phyloP scores from a whole-genome alignment of 2,888 invertebrate genomes.

The Xanthostigma xanthostigma region DNA sequence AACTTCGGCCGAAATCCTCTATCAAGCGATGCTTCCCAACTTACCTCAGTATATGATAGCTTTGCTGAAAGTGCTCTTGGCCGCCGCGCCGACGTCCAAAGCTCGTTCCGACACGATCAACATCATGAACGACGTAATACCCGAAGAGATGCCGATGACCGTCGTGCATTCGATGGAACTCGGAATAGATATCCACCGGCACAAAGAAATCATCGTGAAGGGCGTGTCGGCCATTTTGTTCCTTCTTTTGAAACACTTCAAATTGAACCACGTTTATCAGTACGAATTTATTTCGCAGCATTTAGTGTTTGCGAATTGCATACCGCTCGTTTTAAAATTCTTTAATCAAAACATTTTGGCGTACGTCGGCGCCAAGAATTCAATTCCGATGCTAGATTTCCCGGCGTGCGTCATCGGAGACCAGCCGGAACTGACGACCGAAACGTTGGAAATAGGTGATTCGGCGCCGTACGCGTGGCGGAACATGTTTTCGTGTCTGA shows the following conservation, averaged over 20 bases:
- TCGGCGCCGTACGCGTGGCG: conserved; percentile 88
- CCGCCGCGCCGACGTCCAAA: conserved; percentile 98
- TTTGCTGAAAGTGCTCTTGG: conserved; percentile 86
- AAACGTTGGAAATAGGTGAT: conserved; percentile 76
- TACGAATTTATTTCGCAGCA: conserved; percentile 99
- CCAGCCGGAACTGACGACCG: conserved; percentile 82
- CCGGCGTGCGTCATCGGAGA: conserved; percentile 93
- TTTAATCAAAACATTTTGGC: conserved; percentile 95
- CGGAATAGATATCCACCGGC: conserved; percentile 93
- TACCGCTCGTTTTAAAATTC: conserved; percentile 94
- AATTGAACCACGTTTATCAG: conserved; percentile 94
- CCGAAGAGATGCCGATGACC: conserved; percentile 96
- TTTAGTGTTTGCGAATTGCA: conserved; percentile 96
- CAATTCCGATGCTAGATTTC: conserved; percentile 85
- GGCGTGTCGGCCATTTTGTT: conserved; percentile 82
- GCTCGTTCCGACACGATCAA: conserved; percentile 95
- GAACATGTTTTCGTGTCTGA: conserved; percentile 96
- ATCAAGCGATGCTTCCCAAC: conserved; percentile 89
- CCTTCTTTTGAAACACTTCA: conserved; percentile 90
- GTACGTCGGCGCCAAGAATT: conserved; percentile 89
- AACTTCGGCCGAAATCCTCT: conserved; percentile 78
- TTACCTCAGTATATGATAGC: conserved; percentile 97
- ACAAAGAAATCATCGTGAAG: conserved; percentile 98
- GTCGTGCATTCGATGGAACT: conserved; percentile 88
- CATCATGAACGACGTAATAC: conserved; percentile 93